Evolutionary conservation across 2,797 vertebrate species (phyloP).

Genomic region (Oryzias dopingdopingensis): DNA sequence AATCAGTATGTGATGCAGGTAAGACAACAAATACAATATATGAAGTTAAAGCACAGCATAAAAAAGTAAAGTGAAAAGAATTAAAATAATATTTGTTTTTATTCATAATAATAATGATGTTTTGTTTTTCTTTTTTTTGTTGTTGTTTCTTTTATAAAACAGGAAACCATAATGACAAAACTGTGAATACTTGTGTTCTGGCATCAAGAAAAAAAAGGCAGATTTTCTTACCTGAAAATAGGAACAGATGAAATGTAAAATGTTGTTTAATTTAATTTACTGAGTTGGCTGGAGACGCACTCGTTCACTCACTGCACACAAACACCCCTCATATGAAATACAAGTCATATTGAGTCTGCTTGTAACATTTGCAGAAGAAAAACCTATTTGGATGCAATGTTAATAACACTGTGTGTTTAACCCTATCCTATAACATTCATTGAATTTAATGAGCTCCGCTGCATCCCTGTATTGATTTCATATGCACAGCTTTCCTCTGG

Average conservation of each 20-base stretch:
- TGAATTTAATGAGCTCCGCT: slow-evolving; percentile 69
- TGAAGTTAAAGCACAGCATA: no score
- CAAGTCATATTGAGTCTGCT: slow-evolving; percentile 45
- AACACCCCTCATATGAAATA: slow-evolving; percentile 18
- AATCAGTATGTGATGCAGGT: not conserved
- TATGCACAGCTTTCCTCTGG: slow-evolving; percentile 63
- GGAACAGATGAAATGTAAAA: slow-evolving; percentile 7
- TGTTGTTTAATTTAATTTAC: not conserved
- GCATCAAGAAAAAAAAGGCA: not conserved
- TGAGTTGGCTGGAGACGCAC: not conserved
- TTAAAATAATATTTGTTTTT: no score
- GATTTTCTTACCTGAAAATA: slow-evolving; percentile 1
- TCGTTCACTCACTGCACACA: not conserved
- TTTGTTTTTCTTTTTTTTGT: no score
- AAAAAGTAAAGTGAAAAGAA: no score
- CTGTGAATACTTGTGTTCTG: not conserved
- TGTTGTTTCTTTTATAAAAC: not conserved
- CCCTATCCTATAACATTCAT: slow-evolving; percentile 64
- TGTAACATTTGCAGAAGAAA: slow-evolving; percentile 63
- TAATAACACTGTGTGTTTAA: slow-evolving; percentile 71
- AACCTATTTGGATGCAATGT: slow-evolving; percentile 58
- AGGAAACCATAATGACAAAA: not conserved
- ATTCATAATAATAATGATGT: no score
- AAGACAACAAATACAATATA: not conserved
- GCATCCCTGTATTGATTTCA: slow-evolving; percentile 68